Evolutionary conservation across 2,888 invertebrate genomes (phyloP).

Genomic region (Leptura quadrifasciata): DNA sequence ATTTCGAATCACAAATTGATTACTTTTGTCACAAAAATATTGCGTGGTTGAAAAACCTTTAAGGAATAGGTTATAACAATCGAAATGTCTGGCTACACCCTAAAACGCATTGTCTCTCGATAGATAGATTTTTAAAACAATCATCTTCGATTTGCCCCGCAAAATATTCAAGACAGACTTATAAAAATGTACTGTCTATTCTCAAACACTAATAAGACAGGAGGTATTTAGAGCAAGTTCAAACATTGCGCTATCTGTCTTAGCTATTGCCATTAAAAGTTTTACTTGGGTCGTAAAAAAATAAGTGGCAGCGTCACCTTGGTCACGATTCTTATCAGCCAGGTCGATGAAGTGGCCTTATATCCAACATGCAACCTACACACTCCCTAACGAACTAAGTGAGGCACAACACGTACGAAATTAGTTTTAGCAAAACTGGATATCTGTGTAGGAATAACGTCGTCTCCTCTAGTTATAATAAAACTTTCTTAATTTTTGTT

Average conservation of each 20-base stretch:
- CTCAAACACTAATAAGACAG: not conserved
- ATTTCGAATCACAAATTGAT: too few species aligned
- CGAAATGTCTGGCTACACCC: too few species aligned
- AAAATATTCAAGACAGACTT: too few species aligned
- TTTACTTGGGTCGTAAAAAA: not conserved
- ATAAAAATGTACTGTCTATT: too few species aligned
- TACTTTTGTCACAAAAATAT: too few species aligned
- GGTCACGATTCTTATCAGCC: not conserved
- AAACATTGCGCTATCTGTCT: not conserved
- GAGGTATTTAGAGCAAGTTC: not conserved
- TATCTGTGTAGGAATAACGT: not conserved
- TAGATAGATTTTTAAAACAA: too few species aligned
- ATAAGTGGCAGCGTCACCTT: constrained; percentile 7
- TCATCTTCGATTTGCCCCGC: too few species aligned
- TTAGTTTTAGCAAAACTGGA: not conserved
- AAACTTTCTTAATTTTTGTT: not conserved
- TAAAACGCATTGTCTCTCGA: too few species aligned
- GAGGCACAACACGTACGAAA: not conserved
- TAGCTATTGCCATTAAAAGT: not conserved
- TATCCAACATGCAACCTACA: constrained; percentile 7
- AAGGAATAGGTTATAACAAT: too few species aligned
- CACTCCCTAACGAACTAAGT: not conserved
- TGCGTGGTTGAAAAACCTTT: too few species aligned
- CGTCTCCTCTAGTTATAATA: not conserved
- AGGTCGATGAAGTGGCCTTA: constrained; percentile 7